Evolutionary conservation across 2,888 invertebrate species (phyloP).

Genomic region (Morpho helenor): DNA sequence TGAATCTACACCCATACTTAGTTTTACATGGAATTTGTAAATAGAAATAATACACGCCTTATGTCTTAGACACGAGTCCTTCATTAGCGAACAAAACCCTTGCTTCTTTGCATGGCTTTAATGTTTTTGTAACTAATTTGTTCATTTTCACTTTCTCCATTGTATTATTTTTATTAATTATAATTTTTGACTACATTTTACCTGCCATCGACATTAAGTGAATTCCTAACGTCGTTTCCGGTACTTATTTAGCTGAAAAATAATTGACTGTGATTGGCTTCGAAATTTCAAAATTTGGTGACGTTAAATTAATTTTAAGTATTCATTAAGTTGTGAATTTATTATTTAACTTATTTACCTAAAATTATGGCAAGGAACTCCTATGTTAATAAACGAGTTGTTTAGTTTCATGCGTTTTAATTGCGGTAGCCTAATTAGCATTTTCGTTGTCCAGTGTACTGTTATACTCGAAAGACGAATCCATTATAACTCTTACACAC

Average conservation of each 20-base stretch:
- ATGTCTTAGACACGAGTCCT: background rate
- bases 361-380: conserved; percentile 77
- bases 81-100: background rate
- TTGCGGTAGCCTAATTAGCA: conserved; percentile 1
- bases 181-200: conserved; percentile 70
- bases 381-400: conserved; percentile 72
- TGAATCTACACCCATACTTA: conserved; percentile 53
- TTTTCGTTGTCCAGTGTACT: no score
- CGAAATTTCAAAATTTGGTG: conserved; percentile 56
- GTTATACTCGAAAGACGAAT: no score
- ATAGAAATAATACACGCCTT: conserved; percentile 20
- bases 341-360: conserved; percentile 77
- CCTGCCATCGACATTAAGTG: conserved; percentile 75
- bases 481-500: no score
- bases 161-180: conserved; percentile 59
- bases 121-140: conserved; percentile 52
- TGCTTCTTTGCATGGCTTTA: conserved; percentile 32
- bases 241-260: conserved; percentile 31
- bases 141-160: conserved; percentile 48
- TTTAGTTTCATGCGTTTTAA: conserved; percentile 46
- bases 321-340: conserved; percentile 76
- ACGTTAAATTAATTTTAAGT: conserved; percentile 73
- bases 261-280: conserved; percentile 30
- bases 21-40: conserved; percentile 26
- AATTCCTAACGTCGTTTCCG: conserved; percentile 53